phyloP scores from a whole-genome alignment of 2,797 vertebrate species.

The Perodicticus potto region DNA sequence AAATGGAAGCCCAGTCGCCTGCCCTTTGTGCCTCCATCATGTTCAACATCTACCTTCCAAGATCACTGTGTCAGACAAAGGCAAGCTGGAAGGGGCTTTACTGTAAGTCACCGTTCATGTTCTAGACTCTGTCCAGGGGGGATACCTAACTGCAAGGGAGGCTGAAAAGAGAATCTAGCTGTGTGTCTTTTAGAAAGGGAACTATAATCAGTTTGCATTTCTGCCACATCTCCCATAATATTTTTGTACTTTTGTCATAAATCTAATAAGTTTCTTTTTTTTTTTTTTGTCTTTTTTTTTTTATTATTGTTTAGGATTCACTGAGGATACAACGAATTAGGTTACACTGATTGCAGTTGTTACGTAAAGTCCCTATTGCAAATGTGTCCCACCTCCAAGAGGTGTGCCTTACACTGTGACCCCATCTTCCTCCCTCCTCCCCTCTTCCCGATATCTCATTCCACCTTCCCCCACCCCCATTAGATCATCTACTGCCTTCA shows the following conservation, averaged over 20 bases:
- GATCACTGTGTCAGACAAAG: neutral
- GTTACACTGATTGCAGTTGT: too few species aligned
- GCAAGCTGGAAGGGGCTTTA: neutral
- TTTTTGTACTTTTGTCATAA: neutral
- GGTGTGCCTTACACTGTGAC: too few species aligned
- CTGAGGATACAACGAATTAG: too few species aligned
- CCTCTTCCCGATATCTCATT: too few species aligned
- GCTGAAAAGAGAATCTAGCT: neutral
- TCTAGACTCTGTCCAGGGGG: neutral
- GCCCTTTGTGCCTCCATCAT: neutral
- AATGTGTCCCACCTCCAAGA: too few species aligned
- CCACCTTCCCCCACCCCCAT: too few species aligned
- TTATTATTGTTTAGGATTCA: too few species aligned
- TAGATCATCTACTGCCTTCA: too few species aligned
- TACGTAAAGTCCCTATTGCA: too few species aligned
- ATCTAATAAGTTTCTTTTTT: neutral
- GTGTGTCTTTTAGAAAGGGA: neutral
- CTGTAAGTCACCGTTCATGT: neutral
- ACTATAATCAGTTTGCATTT: neutral
- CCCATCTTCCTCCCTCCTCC: neutral
- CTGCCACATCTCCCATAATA: neutral
- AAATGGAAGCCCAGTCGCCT: neutral
- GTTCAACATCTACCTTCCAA: neutral
- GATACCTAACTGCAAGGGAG: neutral
- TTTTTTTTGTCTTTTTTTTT: too few species aligned